Evolutionary conservation across 1,140 invertebrate genomes (phyloP).

Genomic region (Dreissena rostriformis): DNA sequence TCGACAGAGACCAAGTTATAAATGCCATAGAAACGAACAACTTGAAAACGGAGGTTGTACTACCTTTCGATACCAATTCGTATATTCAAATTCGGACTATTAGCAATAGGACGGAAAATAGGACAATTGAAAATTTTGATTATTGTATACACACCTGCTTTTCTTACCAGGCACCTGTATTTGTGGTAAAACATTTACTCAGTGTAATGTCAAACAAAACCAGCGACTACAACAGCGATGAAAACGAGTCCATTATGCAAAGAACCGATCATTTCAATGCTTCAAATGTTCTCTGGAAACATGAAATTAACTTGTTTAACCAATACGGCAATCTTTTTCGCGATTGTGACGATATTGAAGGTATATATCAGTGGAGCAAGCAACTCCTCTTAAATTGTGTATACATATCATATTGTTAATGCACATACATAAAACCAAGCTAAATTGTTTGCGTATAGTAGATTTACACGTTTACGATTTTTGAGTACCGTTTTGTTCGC

Average conservation of each 20-base stretch:
- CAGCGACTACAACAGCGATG: not conserved
- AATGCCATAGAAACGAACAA: conserved; percentile 28
- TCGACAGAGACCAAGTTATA: conserved; percentile 53
- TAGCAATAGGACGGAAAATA: not conserved
- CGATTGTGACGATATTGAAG: conserved; percentile 68
- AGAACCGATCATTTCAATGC: not conserved
- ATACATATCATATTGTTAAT: not conserved
- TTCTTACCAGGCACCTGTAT: conserved; percentile 63
- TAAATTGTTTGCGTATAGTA: not conserved
- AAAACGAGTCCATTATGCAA: not conserved
- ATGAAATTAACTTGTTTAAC: conserved; percentile 50
- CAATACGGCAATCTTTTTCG: conserved; percentile 73
- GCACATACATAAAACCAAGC: not conserved
- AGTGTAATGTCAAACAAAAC: not conserved
- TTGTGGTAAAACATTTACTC: conserved; percentile 7
- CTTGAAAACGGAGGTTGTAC: conserved; percentile 22
- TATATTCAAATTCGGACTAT: conserved; percentile 62
- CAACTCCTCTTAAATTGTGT: not conserved
- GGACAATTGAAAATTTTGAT: too few relatives aligned
- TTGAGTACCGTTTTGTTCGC: not conserved
- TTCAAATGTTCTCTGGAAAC: too few relatives aligned
- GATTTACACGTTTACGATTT: not conserved
- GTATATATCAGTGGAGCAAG: conserved; percentile 41
- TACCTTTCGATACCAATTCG: conserved; percentile 62
- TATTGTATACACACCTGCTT: too few relatives aligned